Conservation (phyloP, 1,140 invertebrate species). For the Drosophila pruinosa region DNA sequence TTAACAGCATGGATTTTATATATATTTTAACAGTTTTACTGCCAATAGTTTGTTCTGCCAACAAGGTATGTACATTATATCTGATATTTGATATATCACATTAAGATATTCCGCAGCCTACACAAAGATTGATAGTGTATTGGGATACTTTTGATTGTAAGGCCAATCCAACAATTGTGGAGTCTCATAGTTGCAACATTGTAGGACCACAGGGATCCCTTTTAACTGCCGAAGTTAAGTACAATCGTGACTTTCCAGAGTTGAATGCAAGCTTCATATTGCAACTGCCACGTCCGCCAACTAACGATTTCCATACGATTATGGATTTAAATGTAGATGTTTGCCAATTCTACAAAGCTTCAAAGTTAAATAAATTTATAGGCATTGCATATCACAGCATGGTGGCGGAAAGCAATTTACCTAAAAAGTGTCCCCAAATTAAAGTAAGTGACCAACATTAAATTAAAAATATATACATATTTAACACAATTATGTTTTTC, state of each 20-base stretch:
- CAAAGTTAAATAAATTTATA: neutral
- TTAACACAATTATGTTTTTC: too few species aligned
- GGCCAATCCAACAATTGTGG: neutral
- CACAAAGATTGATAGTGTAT: neutral
- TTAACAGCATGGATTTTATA: neutral
- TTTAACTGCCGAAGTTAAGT: neutral
- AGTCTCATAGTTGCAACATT: constrained; percentile 2
- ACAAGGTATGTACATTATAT: neutral
- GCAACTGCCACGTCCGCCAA: neutral
- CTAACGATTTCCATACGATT: neutral
- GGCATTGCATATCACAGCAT: constrained; percentile 14
- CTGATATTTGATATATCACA: neutral
- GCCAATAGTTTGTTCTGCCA: neutral
- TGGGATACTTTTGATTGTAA: constrained; percentile 12
- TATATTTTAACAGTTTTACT: neutral
- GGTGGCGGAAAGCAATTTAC: constrained; percentile 13
- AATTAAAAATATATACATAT: neutral
- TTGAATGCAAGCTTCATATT: neutral
- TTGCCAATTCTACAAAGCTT: neutral
- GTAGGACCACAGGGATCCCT: neutral
- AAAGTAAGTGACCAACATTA: constrained; percentile 1
- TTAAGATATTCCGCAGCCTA: neutral
- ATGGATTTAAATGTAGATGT: neutral
- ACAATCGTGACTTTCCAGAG: neutral
- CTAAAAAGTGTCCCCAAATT: constrained; percentile 17